These are phyloP conservation scores for Pseudonaja textilis DNA, from an alignment of 2,113 vertebrate genomes.

Conservation along the genomic window DNA sequence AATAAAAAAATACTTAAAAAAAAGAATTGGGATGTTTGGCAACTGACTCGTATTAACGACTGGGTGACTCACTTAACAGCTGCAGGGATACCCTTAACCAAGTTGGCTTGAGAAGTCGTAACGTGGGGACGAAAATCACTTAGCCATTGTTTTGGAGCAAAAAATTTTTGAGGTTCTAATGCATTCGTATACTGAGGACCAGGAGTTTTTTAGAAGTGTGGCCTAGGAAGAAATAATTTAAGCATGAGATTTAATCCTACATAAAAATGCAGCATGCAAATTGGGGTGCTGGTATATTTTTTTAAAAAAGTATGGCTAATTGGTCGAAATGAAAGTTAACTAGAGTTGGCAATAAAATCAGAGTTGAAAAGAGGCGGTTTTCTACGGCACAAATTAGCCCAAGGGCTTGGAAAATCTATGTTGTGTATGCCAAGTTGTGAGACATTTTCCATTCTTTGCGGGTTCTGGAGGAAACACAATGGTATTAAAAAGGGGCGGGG, in stretches of 20 bases:
- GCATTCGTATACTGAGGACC: too few species aligned
- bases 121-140: too few species aligned
- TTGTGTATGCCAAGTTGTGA: constrained; percentile 15
- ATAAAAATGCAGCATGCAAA: constrained; percentile 10
- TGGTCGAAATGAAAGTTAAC: constrained; percentile 43
- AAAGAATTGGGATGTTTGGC: too few species aligned
- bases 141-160: too few species aligned
- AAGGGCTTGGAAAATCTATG: constrained; percentile 24
- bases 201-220: constrained; percentile 18
- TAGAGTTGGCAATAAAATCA: constrained; percentile 4
- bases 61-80: too few species aligned
- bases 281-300: background rate
- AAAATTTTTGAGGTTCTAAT: too few species aligned
- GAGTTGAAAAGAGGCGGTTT: constrained; percentile 2
- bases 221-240: constrained; percentile 43
- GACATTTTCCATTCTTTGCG: constrained; percentile 4
- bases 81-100: too few species aligned
- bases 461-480: background rate
- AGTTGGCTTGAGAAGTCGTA: too few species aligned
- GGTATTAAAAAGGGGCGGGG: background rate
- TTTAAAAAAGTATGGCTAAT: constrained; percentile 7
- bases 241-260: constrained; percentile 37
- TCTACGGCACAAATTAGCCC: constrained; percentile 29
- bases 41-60: too few species aligned
- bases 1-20: too few species aligned